Evolutionary conservation across 2,888 invertebrate species (phyloP), one percentile per base, ranked within the genome.

Genomic region (Boloria euphrosyne): DNA sequence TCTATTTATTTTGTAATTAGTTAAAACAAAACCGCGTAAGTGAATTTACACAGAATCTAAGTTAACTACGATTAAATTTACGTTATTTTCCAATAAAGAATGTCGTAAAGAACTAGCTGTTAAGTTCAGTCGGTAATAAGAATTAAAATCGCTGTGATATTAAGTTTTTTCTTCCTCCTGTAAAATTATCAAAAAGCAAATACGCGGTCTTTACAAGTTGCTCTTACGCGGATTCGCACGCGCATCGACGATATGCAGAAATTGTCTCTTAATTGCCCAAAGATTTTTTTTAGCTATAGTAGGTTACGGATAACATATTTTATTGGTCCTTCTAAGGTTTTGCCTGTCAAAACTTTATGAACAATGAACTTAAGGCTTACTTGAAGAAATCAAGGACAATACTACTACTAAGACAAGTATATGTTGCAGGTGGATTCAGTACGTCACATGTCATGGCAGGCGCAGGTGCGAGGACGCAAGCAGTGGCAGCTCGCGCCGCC

Each of bases 401-500:
- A 27, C n/a, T n/a, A 10, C 3, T 13, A 14, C 18, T 27, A 27
- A 47, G n/a, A 47, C n/a, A 18, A 13, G 16, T 31, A n/a, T 6
- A 65, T 78, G 78, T 13, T 13, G 0, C 78, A 98, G 98, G 96
- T 99, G 74, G 99, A 99, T 87, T 97, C 98, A 70, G 99, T 99
- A 59, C 94, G 95, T 60, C 94, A 97, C 86, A 97, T 98, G 65
- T 99, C 98, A 2, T 99, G 99, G 99, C 99, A 99, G 89, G 98
- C 98, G 0, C 99, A 99, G 91, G 93, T 99, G 58, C 94, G 94
- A 61, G 98, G 99, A 0, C 94, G 92, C 75, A 99, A 99, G 86
- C 92, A 93, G 70, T 99, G 99, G 99, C 93, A 94, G 65, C 90
- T 99, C 69, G 96, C 97, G 73, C 98, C 99, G 10, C 98, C 98